Evolutionary conservation across 2,797 vertebrate genomes (phyloP).

Genomic region (Mallotus villosus): DNA sequence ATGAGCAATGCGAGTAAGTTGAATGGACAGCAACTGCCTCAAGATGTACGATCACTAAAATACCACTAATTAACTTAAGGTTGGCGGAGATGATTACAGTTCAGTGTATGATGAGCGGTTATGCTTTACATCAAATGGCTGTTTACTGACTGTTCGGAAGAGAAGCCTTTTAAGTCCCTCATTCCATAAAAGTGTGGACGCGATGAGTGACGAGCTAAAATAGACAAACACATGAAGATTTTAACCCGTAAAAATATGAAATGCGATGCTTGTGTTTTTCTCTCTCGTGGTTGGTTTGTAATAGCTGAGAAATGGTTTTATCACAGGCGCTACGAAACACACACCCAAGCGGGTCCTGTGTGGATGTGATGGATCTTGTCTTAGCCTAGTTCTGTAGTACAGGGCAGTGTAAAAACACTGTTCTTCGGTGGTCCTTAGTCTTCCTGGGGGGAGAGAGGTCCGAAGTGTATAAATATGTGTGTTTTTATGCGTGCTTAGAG

Average conservation of each 20-base stretch:
- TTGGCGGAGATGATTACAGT: no score
- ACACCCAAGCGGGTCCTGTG: conserved; percentile 12
- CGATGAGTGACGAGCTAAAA: conserved; percentile 35
- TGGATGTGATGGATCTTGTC: neutral
- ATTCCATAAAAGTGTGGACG: conserved; percentile 7
- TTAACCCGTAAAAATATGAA: conserved; percentile 16
- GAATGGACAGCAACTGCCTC: neutral
- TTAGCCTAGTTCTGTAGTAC: neutral
- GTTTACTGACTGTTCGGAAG: conserved; percentile 33
- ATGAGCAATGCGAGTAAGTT: neutral
- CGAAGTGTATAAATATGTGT: conserved; percentile 10
- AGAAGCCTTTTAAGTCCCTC: conserved; percentile 11
- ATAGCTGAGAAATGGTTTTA: conserved; percentile 37
- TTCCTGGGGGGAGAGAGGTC: neutral
- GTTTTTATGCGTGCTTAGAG: neutral
- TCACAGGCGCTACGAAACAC: neutral
- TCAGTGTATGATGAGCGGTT: conserved; percentile 37
- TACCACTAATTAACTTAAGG: neutral
- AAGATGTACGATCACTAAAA: neutral
- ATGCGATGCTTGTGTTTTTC: conserved; percentile 13
- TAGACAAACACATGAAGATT: no score
- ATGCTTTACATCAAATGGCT: conserved; percentile 21
- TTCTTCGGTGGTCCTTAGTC: neutral
- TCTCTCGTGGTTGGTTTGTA: conserved; percentile 9
- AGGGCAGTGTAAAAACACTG: neutral